phyloP scores from a whole-genome alignment of 2,888 invertebrate species.

The Charanyca ferruginea region DNA sequence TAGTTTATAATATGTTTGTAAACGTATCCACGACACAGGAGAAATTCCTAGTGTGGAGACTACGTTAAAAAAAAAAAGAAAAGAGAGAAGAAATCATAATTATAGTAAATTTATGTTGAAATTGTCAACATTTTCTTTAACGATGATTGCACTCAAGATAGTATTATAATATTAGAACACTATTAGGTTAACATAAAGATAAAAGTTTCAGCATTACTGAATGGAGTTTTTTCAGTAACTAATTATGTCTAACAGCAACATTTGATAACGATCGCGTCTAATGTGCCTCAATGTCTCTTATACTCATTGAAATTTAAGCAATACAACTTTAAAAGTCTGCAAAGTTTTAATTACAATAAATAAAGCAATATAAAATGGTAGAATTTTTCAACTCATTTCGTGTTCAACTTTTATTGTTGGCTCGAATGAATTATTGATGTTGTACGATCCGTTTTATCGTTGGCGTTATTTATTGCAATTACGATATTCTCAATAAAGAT shows the following conservation, averaged over 20 bases:
- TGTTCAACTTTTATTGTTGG: constrained; percentile 49
- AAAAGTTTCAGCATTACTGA: constrained; percentile 40
- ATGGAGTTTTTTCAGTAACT: constrained; percentile 35
- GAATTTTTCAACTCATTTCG: constrained; percentile 51
- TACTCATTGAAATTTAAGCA: constrained; percentile 14
- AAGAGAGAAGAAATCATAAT: too few species aligned
- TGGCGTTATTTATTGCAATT: constrained; percentile 49
- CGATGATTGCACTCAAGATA: constrained; percentile 32
- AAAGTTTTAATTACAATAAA: constrained; percentile 36
- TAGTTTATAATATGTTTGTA: too few species aligned
- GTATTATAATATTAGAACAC: constrained; percentile 27
- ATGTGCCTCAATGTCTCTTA: constrained; percentile 13
- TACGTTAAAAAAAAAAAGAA: too few species aligned
- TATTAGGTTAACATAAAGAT: constrained; percentile 31
- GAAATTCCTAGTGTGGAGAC: too few species aligned
- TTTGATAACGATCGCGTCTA: constrained; percentile 23
- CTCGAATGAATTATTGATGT: constrained; percentile 53
- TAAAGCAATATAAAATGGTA: constrained; percentile 28
- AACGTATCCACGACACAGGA: too few species aligned
- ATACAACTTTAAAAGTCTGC: constrained; percentile 26
- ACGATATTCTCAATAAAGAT: constrained; percentile 38
- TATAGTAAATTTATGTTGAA: background rate
- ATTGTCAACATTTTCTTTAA: constrained; percentile 13
- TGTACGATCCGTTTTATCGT: constrained; percentile 38
- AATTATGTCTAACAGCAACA: constrained; percentile 35